Percentiles rank a stretch among this genome's conserved stretches.
These are phyloP conservation scores for Andrena dorsata DNA, from an alignment of 2,888 invertebrate species.

Conservation along the genomic window DNA sequence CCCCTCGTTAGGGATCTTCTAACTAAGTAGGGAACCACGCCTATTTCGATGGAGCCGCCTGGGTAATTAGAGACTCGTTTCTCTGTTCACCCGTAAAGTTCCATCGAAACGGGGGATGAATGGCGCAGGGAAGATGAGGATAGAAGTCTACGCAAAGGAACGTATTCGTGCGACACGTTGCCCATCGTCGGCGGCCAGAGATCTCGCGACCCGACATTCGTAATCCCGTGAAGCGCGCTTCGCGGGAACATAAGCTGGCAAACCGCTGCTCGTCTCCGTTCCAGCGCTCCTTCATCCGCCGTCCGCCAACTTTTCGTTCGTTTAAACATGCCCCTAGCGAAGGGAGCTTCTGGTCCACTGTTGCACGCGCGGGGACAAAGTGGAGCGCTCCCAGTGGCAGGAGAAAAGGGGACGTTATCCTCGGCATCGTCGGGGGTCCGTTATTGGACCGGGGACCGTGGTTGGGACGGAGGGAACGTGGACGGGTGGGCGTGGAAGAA, in stretches of 20 bases:
- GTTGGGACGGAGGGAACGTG: neutral
- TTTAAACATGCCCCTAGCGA: neutral
- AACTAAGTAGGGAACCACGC: neutral
- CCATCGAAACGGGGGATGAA: neutral
- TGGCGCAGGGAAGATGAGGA: neutral
- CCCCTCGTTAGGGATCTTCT: conserved; percentile 3
- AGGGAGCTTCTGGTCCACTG: neutral
- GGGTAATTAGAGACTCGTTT: no score
- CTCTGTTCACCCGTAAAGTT: no score
- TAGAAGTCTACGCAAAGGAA: conserved; percentile 19
- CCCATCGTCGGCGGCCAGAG: conserved; percentile 63
- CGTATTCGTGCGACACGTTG: conserved; percentile 36
- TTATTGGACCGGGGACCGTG: neutral
- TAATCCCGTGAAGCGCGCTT: neutral
- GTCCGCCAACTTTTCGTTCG: conserved; percentile 18
- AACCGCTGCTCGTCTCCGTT: conserved; percentile 8
- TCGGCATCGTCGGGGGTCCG: neutral
- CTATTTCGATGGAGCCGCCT: no score
- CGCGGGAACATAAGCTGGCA: neutral
- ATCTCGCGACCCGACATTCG: conserved; percentile 22
- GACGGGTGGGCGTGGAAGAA: conserved; percentile 34
- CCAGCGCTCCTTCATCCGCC: neutral
- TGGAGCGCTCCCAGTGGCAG: conserved; percentile 2
- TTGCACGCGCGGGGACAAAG: neutral
- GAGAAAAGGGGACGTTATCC: neutral